Evolutionary conservation across 1,140 invertebrate species (phyloP).

Genomic region (Drosophila sulfurigaster): DNA sequence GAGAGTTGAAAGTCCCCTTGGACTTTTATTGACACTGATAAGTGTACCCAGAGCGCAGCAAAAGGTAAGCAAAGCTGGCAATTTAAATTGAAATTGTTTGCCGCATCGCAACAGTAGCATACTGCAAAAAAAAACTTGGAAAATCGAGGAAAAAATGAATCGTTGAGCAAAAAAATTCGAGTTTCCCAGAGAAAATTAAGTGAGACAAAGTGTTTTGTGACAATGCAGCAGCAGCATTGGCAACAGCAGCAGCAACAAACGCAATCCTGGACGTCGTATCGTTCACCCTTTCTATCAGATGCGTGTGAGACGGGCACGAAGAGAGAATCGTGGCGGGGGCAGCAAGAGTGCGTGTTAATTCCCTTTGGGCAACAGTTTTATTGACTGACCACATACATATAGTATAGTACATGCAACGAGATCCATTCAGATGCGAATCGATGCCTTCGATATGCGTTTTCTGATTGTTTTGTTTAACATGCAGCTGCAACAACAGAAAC

Average conservation of each 20-base stretch:
- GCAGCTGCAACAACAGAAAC: conserved; percentile 29
- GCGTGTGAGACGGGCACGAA: conserved; percentile 6
- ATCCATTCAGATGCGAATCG: conserved; percentile 44
- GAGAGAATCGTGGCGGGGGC: background rate
- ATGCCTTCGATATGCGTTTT: conserved; percentile 24
- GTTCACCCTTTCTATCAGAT: background rate
- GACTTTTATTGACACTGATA: conserved; percentile 83
- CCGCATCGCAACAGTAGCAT: conserved; percentile 72
- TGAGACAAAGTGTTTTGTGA: conserved; percentile 82
- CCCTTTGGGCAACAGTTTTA: conserved; percentile 78
- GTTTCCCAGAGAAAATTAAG: conserved; percentile 72
- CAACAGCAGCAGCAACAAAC: conserved; percentile 14
- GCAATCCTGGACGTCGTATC: conserved; percentile 10
- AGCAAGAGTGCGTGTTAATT: conserved; percentile 63
- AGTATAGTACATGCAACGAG: conserved; percentile 25
- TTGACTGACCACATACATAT: conserved; percentile 71
- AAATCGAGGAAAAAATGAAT: conserved; percentile 35
- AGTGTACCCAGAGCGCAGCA: conserved; percentile 75
- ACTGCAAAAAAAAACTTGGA: conserved; percentile 34
- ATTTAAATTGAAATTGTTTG: conserved; percentile 82
- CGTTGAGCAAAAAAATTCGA: conserved; percentile 43
- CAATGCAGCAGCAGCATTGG: conserved; percentile 51
- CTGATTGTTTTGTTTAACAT: conserved; percentile 63
- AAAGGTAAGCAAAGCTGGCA: conserved; percentile 81
- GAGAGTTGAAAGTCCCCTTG: conserved; percentile 54